Evolutionary conservation across 2,888 invertebrate species (phyloP), one percentile per base, ranked within the genome.

Genomic region (Drosophila mettleri): DNA sequence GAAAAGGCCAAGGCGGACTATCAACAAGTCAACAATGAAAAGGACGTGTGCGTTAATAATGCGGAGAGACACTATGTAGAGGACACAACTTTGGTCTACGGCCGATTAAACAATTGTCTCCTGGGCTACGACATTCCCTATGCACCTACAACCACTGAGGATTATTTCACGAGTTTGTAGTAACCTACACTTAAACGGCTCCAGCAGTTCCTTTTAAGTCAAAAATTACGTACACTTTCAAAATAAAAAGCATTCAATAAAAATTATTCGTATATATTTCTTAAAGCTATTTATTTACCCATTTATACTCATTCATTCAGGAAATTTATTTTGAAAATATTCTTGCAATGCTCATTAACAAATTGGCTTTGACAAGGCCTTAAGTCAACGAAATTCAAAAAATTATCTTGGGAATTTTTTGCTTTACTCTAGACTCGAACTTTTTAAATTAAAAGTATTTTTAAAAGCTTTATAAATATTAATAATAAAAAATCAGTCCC

Each of bases 11-110:
- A 66, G 33, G 45, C 31, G 14, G 64, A 67, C 16, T 74, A 53
- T n/a, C 36, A 2, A 1, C 0, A 4, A 8, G 9, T 53, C 16
- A 22, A 34, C 1, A 60, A 34, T n/a, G 12, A 2, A 3, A 69
- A 33, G 41, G 12, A 16, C 1, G 5, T 46, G 8, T 80, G 80
- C 38, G 12, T 69, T 0, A 72, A 48, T 5, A 12, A 55, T 0
- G 77, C 78, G 3, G 69, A 81, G 29, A 45, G 55, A n/a, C 41
- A 6, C 1, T 83, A 70, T 22, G 83, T 83, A 7, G 69, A 67
- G 33, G 22, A 39, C 5, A 83, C 80, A 1, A 18, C 39, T 4
- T 1, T 1, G 3, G 65, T 55, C 48, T 80, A 82, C n/a, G 60
- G 38, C 1, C 12, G 46, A 6, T 39, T 82, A 12, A 81, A 82